Base-by-base conservation (phyloP, 2,113 vertebrate species). In the Panthera tigris region DNA sequence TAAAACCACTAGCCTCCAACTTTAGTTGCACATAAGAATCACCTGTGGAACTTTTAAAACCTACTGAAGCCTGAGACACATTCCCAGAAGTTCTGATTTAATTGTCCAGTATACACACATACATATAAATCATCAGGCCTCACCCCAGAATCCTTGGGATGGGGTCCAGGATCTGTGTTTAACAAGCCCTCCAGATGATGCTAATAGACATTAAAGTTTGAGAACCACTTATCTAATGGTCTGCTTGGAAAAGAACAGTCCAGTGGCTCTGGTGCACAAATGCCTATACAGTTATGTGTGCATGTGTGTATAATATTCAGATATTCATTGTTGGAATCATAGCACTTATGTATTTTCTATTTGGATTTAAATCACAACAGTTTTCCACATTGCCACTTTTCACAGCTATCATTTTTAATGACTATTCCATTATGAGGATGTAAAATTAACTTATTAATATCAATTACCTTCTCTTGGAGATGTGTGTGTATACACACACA, bases 391-490 rank as follows among this genome's bases (percentile, higher is more conserved):
- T 86, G 31, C 31, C 74, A 83, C 65, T 18, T 63, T 89, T 57
- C 52, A 89, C 2, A 85, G 45, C 23, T 94, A 25, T 93, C 33
- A 82, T 89, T 97, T 96, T 81, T 78, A 97, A 79, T 71, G 39
- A 79, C 68, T 91, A 39, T n/a, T 80, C 3, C 19, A 83, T 84
- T 69, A 76, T 31, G 19, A 33, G 6, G 13, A 33, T 63, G 3
- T 82, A 25, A 15, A 39, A 85, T 74, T 31, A 85, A 92, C 50
- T 89, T 96, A 89, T 52, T 83, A 76, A 95, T n/a, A 84, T 83
- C 41, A 94, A n/a, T 84, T 23, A 50, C 5, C 66, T 94, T 48
- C n/a, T 31, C 21, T 19, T 41, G 13, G 41, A 69, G 36, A 63
- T 50, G 25, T 61, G 31, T 61, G 8, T 74, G 2, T 45, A 0